Evolutionary conservation across 2,113 vertebrate species (phyloP).

Genomic region (Channa maculata): DNA sequence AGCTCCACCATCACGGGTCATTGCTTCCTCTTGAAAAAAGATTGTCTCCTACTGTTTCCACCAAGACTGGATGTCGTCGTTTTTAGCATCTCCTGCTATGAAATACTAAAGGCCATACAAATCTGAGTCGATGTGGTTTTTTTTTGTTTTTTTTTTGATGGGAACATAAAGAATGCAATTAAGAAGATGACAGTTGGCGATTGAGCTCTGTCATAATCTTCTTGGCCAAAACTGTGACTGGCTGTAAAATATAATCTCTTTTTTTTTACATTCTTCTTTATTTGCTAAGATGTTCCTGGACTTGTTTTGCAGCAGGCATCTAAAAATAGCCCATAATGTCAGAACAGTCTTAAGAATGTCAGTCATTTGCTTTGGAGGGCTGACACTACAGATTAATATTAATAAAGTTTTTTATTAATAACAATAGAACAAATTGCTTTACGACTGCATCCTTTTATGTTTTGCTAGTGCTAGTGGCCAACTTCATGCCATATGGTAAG

Average conservation of each 20-base stretch:
- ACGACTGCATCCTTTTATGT: too few relatives aligned
- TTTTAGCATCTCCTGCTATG: constrained; percentile 52
- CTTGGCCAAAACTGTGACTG: constrained; percentile 15
- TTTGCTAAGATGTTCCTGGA: constrained; percentile 16
- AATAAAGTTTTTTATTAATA: too few relatives aligned
- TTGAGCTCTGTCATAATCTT: constrained; percentile 36
- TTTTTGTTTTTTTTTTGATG: constrained; percentile 38
- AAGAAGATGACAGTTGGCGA: constrained; percentile 38
- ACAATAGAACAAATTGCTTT: too few relatives aligned
- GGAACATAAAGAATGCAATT: constrained; percentile 52
- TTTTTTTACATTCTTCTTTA: constrained; percentile 35
- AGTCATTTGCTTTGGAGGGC: constrained; percentile 5
- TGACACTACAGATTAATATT: too few relatives aligned
- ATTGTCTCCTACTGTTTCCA: constrained; percentile 55
- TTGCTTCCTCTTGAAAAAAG: constrained; percentile 43
- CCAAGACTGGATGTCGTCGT: constrained; percentile 28
- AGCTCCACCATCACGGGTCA: constrained; percentile 46
- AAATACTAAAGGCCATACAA: constrained; percentile 39
- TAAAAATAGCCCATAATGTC: not conserved
- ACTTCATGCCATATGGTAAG: too few relatives aligned
- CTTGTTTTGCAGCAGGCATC: constrained; percentile 18
- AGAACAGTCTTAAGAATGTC: not conserved
- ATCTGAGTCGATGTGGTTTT: constrained; percentile 26
- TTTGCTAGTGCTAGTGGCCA: too few relatives aligned
- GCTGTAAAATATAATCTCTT: constrained; percentile 26